A percentile compares a stretch with the other conserved stretches of the same genome.
These are phyloP conservation scores for Neomicropteryx cornuta DNA, from an alignment of 1,140 invertebrate genomes.

Conservation along the genomic window DNA sequence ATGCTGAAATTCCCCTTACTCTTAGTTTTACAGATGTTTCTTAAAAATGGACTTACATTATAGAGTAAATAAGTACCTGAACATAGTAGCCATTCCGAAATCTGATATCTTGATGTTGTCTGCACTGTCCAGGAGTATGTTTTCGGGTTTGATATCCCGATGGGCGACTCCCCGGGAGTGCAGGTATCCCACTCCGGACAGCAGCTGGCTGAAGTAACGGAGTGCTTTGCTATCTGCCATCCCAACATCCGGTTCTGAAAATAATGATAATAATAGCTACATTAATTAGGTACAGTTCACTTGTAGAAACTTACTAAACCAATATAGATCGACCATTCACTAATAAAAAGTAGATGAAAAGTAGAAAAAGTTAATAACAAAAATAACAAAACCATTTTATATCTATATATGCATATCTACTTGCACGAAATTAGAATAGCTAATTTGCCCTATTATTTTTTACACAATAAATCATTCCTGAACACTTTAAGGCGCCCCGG, in stretches of 20 bases:
- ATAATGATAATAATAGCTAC: no score
- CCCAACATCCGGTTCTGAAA: slow-evolving; percentile 84
- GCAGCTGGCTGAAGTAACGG: slow-evolving; percentile 79
- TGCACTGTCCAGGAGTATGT: slow-evolving; percentile 77
- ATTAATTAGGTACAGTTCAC: slow-evolving; percentile 6
- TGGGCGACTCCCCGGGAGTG: slow-evolving; percentile 74
- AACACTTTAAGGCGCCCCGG: no score
- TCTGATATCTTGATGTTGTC: slow-evolving; percentile 93
- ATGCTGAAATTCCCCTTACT: no score
- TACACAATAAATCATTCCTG: no score
- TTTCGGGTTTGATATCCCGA: slow-evolving; percentile 93
- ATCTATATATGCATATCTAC: no score
- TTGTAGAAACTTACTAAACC: neutral
- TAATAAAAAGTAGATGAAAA: neutral
- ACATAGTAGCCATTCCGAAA: slow-evolving; percentile 93
- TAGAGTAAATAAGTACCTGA: no score
- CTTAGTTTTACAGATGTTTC: no score
- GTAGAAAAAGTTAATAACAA: no score
- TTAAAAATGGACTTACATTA: no score
- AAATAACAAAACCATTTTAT: no score
- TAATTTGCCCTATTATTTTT: no score
- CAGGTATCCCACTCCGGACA: slow-evolving; percentile 75
- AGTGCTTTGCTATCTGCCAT: slow-evolving; percentile 75
- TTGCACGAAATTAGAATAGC: neutral
- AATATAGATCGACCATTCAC: neutral